A percentile compares a stretch with the other conserved stretches of the same genome.
Evolutionary conservation across 2,113 vertebrate genomes (phyloP).

Genomic region (Chelonoidis abingdonii): DNA sequence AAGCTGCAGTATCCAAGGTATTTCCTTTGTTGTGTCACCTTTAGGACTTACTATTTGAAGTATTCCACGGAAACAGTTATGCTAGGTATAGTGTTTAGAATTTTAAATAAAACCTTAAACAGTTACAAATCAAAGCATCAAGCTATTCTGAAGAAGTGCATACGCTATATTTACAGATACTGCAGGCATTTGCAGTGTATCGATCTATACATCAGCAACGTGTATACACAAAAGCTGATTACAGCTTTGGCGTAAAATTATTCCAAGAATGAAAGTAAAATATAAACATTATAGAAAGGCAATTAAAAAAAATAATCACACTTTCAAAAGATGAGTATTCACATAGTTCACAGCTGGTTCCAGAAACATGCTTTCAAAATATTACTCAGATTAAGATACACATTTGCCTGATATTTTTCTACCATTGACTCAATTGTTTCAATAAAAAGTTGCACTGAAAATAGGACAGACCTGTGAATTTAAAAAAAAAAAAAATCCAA

Average conservation of each 20-base stretch:
- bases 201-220: constrained; percentile 32
- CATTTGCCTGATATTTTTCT: background rate
- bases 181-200: constrained; percentile 53
- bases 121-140: constrained; percentile 71
- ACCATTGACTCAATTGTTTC: background rate
- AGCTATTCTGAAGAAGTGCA: constrained; percentile 65
- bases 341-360: background rate
- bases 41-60: constrained; percentile 77
- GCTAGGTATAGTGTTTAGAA: constrained; percentile 63
- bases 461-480: background rate
- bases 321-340: constrained; percentile 30
- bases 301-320: background rate
- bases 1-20: constrained; percentile 60
- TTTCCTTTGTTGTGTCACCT: constrained; percentile 74
- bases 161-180: constrained; percentile 29
- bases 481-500: constrained; percentile 13
- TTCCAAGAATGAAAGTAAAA: constrained; percentile 13
- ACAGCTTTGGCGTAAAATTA: constrained; percentile 36
- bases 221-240: background rate
- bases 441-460: background rate
- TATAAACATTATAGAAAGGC: constrained; percentile 6
- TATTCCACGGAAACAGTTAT: constrained; percentile 71
- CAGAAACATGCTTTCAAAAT: constrained; percentile 18
- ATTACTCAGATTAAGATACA: background rate
- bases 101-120: constrained; percentile 78